Evolutionary conservation across 64 coral and sea anemone species (phyloP), one percentile per base, ranked within the genome.

Genomic region (Stylophora pistillata): DNA sequence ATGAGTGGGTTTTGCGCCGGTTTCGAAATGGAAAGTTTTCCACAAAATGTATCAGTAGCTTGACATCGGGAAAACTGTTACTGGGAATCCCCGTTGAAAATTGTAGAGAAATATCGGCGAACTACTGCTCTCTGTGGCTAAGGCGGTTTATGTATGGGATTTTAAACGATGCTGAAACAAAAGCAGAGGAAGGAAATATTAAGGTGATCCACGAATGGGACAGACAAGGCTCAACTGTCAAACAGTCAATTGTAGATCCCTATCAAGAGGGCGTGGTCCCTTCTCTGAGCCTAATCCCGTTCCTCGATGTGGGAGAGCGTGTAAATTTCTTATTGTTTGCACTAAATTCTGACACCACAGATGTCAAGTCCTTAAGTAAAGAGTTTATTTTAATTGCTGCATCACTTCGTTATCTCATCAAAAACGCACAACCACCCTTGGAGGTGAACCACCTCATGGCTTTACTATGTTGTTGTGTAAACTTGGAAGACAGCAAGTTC

Each of bases 11-110:
- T 65, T 61, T 93, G 11, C 2, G 79, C 33, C 75, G 63, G 5
- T 90, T 93, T 62, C 81, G 95, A 15, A 21, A 89, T 81, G 90
- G 95, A 23, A 14, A 71, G 11, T 93, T 93, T 80, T 78, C 95
- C 29, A 63, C 63, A 1, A 58, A 82, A 65, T 87, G 69, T 31
- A 87, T 96, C 21, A 85, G 74, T 30, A 60, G 56, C 86, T 62
- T 93, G 31, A 93, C 72, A 5, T 55, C 74, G 33, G 58, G 69
- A 12, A 93, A 84, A 70, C 77, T 53, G 29, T 76, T 93, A 12
- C 26, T 96, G 2, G 53, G 74, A 23, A 56, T 87, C 33, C 88
- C 90, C 52, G 88, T 93, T 77, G 95, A 96, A 66, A 87, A 93
- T 31, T 58, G 82, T 53, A 34, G 57, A 9, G 76, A 96, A 78